phyloP scores from a whole-genome alignment of 2,888 invertebrate genomes.

The Aplocera efformata region DNA sequence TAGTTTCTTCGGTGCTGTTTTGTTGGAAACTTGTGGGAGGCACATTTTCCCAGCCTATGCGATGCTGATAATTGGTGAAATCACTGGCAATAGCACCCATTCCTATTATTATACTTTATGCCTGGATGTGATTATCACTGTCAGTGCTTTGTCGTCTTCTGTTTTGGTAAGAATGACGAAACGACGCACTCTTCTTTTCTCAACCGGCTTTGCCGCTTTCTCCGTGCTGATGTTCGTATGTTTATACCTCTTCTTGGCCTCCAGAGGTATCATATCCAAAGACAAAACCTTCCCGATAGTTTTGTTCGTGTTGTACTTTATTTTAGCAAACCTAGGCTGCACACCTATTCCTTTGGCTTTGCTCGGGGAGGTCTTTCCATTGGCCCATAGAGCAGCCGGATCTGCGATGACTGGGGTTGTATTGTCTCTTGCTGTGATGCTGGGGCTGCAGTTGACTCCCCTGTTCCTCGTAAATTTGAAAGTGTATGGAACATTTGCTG shows the following conservation, averaged over 20 bases:
- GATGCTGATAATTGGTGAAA: slow-evolving; percentile 36
- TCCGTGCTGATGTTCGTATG: slow-evolving; percentile 35
- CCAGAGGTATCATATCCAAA: slow-evolving; percentile 32
- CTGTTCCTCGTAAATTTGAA: slow-evolving; percentile 35
- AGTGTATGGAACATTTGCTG: slow-evolving; percentile 54
- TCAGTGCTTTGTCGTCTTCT: slow-evolving; percentile 39
- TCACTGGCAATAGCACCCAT: slow-evolving; percentile 36
- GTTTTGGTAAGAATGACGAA: slow-evolving; percentile 41
- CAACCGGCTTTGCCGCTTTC: slow-evolving; percentile 39
- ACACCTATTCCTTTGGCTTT: slow-evolving; percentile 46
- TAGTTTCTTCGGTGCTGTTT: slow-evolving; percentile 33
- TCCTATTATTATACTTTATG: slow-evolving; percentile 42
- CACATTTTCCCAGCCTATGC: slow-evolving; percentile 48
- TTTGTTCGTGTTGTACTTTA: slow-evolving; percentile 41
- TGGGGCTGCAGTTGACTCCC: slow-evolving; percentile 41
- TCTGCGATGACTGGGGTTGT: slow-evolving; percentile 38
- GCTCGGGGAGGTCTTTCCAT: slow-evolving; percentile 45
- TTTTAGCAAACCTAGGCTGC: slow-evolving; percentile 47
- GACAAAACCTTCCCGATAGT: slow-evolving; percentile 34
- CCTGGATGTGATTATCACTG: slow-evolving; percentile 42
- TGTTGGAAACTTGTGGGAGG: slow-evolving; percentile 44
- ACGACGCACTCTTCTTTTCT: slow-evolving; percentile 41
- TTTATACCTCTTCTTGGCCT: slow-evolving; percentile 33
- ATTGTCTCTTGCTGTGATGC: slow-evolving; percentile 36
- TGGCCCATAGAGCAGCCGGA: slow-evolving; percentile 42